phyloP scores from a whole-genome alignment of 2,888 invertebrate genomes.

The Stenichneumon culpator region DNA sequence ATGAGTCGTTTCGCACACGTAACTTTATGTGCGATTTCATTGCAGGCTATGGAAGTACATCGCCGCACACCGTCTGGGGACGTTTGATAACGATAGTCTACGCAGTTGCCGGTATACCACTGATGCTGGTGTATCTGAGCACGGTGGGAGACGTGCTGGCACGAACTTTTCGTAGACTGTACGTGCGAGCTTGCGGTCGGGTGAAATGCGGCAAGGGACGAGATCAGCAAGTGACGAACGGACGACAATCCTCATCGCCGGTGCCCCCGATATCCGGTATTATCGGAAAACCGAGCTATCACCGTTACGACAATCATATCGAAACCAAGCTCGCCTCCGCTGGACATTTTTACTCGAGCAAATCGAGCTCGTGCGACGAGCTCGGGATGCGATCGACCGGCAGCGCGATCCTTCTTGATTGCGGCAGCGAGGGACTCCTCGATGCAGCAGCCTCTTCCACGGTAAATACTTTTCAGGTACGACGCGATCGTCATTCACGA shows the following conservation, averaged over 20 bases:
- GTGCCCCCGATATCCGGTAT: conserved; percentile 78
- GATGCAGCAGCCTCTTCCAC: conserved; percentile 75
- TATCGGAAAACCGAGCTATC: conserved; percentile 78
- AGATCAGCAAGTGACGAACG: conserved; percentile 79
- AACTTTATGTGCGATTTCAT: conserved; percentile 3
- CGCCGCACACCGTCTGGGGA: conserved; percentile 93
- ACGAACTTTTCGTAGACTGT: conserved; percentile 91
- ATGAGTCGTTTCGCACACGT: not conserved
- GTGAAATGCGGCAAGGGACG: conserved; percentile 69
- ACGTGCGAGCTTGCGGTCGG: conserved; percentile 87
- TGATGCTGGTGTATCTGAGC: conserved; percentile 95
- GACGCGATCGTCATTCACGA: not conserved
- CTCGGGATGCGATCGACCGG: conserved; percentile 82
- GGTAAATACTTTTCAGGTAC: conserved; percentile 53
- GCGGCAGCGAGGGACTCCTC: conserved; percentile 80
- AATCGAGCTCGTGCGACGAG: conserved; percentile 82
- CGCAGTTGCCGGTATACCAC: conserved; percentile 94
- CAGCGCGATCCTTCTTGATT: conserved; percentile 83
- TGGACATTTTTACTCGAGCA: conserved; percentile 81
- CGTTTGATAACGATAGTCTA: conserved; percentile 93
- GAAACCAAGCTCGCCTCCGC: conserved; percentile 75
- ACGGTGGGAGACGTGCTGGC: conserved; percentile 95
- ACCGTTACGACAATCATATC: conserved; percentile 82
- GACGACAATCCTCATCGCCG: conserved; percentile 74
- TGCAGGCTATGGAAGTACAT: conserved; percentile 94